Base-by-base conservation (phyloP, 2,888 invertebrate genomes). In the Auanema sp. region DNA sequence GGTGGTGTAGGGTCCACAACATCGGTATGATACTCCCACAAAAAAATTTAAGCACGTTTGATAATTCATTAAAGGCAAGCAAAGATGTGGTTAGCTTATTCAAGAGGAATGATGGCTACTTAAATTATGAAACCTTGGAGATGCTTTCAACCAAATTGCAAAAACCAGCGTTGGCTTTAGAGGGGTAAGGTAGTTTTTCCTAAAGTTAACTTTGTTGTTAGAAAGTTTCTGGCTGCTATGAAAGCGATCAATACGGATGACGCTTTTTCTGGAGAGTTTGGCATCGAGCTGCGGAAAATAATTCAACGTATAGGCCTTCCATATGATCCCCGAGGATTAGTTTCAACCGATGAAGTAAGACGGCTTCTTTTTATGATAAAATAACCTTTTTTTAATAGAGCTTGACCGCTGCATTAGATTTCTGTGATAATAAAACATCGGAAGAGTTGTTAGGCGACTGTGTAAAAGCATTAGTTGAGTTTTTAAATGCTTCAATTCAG, bases 51-150 rank as follows among this genome's bases (percentile, higher is more conserved):
- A n/a, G n/a, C n/a, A n/a, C n/a, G n/a, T n/a, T n/a, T n/a, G n/a
- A n/a, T n/a, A n/a, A n/a, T n/a, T n/a, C n/a, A n/a, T n/a, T n/a
- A n/a, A n/a, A 40, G 44, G 33, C 49, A 14, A 14, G 18, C 14
- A 61, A 69, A 16, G 68, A 62, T 43, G 65, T 76, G 58, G 64
- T 64, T 1, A 64, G 64, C 10, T 47, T 56, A 16, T 77, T 77
- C 57, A 77, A 75, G 44, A 60, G 61, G 25, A 60, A 84, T 84
- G 24, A 83, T 88, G 89, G 91, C 12, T 85, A 93, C 59, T 91
- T 92, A 0, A 92, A 93, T 84, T 86, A 93, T 65, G 94, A 94
- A 87, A 93, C 93, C 0, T 84, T 94, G 51, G 93, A 94, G 86
- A 92, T 93, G 89, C 85, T 94, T 2, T 92, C 93, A 0, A 90